Conservation (phyloP, 1,140 invertebrate genomes). For the Halyomorpha halys region DNA sequence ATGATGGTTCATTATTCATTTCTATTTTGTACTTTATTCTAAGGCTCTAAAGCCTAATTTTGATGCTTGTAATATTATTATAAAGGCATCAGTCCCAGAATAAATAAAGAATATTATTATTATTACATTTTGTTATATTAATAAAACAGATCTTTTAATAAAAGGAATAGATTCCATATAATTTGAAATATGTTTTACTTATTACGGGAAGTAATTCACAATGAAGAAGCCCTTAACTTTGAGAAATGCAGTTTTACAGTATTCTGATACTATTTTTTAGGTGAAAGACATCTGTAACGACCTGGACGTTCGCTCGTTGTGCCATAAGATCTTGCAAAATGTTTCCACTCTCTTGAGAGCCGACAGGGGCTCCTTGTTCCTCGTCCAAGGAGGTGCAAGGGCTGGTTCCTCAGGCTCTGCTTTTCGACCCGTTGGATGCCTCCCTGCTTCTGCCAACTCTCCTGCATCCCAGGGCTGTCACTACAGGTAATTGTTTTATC, state of each 20-base stretch:
- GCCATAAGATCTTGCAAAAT: conserved; percentile 93
- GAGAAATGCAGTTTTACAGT: background rate
- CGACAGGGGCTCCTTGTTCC: conserved; percentile 83
- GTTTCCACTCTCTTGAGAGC: conserved; percentile 84
- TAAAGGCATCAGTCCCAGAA: too few relatives aligned
- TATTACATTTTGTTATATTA: too few relatives aligned
- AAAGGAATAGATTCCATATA: too few relatives aligned
- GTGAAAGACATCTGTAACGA: conserved; percentile 95
- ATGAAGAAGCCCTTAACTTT: background rate
- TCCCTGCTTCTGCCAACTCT: conserved; percentile 18
- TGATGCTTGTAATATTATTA: too few relatives aligned
- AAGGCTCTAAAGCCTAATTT: too few relatives aligned
- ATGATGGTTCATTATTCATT: too few relatives aligned
- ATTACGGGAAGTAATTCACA: too few relatives aligned
- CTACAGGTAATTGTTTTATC: conserved; percentile 10
- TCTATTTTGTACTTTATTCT: too few relatives aligned
- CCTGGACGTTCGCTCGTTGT: conserved; percentile 80
- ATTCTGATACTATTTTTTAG: conserved; percentile 40
- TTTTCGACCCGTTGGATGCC: conserved; percentile 26
- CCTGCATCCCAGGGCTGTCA: conserved; percentile 28
- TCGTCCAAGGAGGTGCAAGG: conserved; percentile 66
- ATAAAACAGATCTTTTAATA: too few relatives aligned
- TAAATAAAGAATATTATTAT: too few relatives aligned
- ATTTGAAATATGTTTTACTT: too few relatives aligned
- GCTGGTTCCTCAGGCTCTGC: conserved; percentile 5